Base-by-base conservation (phyloP, 2,797 vertebrate species). In the Brotula barbata region DNA sequence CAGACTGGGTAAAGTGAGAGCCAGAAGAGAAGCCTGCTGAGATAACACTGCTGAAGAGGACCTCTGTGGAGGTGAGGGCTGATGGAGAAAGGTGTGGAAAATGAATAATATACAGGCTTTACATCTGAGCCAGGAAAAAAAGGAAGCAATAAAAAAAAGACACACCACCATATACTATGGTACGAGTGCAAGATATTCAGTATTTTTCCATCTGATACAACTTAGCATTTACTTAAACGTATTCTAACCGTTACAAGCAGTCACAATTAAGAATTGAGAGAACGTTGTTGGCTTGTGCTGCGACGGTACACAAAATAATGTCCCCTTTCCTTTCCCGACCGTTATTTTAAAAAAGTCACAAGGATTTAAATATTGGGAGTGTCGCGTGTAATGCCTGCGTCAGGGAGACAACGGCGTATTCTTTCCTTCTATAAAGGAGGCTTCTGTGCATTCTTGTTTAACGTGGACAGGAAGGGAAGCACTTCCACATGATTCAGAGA, bases 31-130 rank as follows among this genome's bases (percentile, higher is more conserved):
- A 77, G 77, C 66, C 73, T 42, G 46, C 69, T 71, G 75, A 78
- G 77, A 58, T 58, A 45, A 45, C 55, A 72, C 81, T 64, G 78
- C 85, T 81, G 85, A 85, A 79, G 80, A 87, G 89, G 83, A 90
- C 88, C 87, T 91, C 81, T 73, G 80, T 68, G 84, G 85, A 91
- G 92, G 91, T 91, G 75, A 87, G 86, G 13, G 9, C 25, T 28
- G 25, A 28, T 28, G 25, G 25, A 28, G 25, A 28, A 7, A 28
- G 25, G 37, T 8, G 41, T 7, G n/a, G n/a, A n/a, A n/a, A n/a
- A n/a, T n/a, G n/a, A n/a, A n/a, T n/a, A n/a, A n/a, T n/a, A n/a
- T n/a, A n/a, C n/a, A n/a, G n/a, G n/a, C n/a, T n/a, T n/a, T n/a
- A n/a, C 25, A 28, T 8, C 25, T 28, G 25, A 28, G 25, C 25